Evolutionary conservation across 2,113 vertebrate species (phyloP).

Genomic region (Steatornis caripensis): DNA sequence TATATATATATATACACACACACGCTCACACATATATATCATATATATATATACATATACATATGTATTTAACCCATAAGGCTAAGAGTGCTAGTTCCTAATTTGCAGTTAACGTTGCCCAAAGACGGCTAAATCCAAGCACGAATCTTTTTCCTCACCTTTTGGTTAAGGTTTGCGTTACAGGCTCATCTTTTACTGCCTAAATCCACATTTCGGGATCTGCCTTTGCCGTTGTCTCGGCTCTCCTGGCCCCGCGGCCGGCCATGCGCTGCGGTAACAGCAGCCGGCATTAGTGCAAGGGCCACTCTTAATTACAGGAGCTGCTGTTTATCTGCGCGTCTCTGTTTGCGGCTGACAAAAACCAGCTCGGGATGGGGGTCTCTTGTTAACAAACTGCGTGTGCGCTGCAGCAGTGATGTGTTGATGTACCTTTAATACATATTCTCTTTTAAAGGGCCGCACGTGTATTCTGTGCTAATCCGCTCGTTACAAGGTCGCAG

Average conservation of each 20-base stretch:
- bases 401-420: background rate
- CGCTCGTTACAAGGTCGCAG: background rate
- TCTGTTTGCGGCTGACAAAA: slow-evolving; percentile 12
- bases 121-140: background rate
- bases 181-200: background rate
- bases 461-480: slow-evolving; percentile 16
- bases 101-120: background rate
- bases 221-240: background rate
- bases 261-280: background rate
- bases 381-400: background rate
- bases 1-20: too few relatives aligned
- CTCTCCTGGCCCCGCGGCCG: background rate
- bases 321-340: background rate
- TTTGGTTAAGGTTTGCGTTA: background rate
- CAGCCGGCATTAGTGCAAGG: background rate
- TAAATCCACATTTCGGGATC: background rate
- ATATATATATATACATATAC: too few relatives aligned
- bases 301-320: background rate
- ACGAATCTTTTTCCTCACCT: fast-evolving
- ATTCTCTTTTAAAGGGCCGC: background rate
- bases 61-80: background rate
- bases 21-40: too few relatives aligned
- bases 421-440: slow-evolving; percentile 56
- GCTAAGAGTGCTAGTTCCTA: background rate
- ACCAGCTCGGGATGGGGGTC: background rate